Conservation (phyloP, 2,888 invertebrate species). For the Eumerus sabulonum region DNA sequence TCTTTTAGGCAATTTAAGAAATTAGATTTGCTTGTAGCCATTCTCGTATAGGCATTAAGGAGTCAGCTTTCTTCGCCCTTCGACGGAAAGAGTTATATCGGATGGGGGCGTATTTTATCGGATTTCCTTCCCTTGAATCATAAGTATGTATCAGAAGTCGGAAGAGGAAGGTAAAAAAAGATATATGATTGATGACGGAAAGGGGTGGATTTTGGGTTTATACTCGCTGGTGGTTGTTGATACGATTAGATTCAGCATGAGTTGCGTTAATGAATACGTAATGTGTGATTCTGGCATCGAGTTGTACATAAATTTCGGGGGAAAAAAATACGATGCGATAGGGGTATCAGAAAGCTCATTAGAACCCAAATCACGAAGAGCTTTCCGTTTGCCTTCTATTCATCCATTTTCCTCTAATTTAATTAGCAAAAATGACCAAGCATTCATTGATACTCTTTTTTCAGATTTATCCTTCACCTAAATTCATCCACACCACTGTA, state of each 20-base stretch:
- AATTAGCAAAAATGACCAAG: no score
- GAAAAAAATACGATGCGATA: no score
- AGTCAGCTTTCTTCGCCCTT: conserved; percentile 29
- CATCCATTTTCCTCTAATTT: no score
- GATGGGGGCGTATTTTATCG: conserved; percentile 39
- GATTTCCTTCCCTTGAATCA: conserved; percentile 1
- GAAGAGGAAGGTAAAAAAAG: neutral
- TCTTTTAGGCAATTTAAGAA: conserved; percentile 67
- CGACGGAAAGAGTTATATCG: neutral
- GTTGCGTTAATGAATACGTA: no score
- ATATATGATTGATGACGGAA: neutral
- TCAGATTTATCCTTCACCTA: conserved; percentile 76
- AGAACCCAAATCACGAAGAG: no score
- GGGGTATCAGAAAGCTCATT: no score
- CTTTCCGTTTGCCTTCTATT: neutral
- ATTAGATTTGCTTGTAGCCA: conserved; percentile 51
- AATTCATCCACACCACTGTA: conserved; percentile 76
- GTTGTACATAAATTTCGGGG: conserved; percentile 19
- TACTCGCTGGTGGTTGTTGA: no score
- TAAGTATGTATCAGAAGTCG: neutral
- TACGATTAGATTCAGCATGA: no score
- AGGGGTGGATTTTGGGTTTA: no score
- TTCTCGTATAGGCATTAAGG: conserved; percentile 48
- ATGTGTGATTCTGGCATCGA: conserved; percentile 17
- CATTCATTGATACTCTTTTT: conserved; percentile 63